Evolutionary conservation across 2,797 vertebrate genomes (phyloP).

Genomic region (Crax fasciolata): DNA sequence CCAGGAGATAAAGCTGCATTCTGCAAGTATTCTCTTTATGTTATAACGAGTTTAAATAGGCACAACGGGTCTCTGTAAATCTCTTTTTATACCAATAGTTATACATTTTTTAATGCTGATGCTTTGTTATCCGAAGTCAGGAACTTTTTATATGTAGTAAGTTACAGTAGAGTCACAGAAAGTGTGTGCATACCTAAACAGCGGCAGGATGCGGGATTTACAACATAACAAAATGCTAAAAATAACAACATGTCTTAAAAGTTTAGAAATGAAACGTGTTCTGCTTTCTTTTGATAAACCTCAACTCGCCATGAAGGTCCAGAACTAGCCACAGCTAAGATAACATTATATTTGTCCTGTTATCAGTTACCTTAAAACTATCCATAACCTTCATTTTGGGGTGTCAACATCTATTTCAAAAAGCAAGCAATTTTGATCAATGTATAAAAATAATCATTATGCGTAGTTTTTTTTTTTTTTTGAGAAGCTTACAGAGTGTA

Average conservation of each 20-base stretch:
- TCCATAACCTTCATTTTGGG: not conserved
- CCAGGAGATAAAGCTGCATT: not conserved
- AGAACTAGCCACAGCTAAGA: not conserved
- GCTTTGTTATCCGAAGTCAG: not conserved
- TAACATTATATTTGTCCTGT: not conserved
- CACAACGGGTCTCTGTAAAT: not conserved
- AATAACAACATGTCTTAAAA: constrained; percentile 13
- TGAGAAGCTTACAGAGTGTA: not conserved
- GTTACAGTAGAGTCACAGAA: not conserved
- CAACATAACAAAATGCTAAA: not conserved
- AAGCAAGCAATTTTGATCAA: not conserved
- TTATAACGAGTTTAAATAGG: not conserved
- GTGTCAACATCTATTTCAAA: constrained; percentile 15
- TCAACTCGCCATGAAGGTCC: constrained; percentile 15
- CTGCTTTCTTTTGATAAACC: constrained; percentile 35
- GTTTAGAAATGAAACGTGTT: constrained; percentile 55
- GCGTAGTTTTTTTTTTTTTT: not conserved
- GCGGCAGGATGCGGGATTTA: not conserved
- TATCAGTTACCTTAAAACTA: not conserved
- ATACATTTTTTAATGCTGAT: not conserved
- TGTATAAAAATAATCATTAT: not conserved
- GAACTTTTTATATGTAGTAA: not conserved
- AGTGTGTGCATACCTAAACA: not conserved
- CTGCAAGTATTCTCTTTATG: not conserved
- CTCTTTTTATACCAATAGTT: not conserved